Evolutionary conservation across 2,888 invertebrate genomes (phyloP).

Genomic region (Nipponacmea schrenckii): DNA sequence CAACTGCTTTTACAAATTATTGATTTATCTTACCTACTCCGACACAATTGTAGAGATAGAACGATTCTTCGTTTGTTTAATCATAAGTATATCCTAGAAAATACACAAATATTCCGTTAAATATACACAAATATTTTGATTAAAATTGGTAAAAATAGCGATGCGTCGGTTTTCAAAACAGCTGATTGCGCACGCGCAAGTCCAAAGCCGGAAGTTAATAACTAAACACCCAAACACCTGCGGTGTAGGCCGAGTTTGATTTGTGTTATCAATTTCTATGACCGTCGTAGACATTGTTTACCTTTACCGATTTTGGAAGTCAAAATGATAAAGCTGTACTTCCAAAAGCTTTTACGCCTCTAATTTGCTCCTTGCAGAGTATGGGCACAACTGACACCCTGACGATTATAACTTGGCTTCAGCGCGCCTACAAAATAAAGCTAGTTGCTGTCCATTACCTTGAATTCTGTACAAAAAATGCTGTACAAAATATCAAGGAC

Average conservation of each 20-base stretch:
- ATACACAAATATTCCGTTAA: not conserved
- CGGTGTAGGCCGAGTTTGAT: not conserved
- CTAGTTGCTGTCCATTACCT: too few relatives aligned
- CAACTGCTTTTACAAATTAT: not conserved
- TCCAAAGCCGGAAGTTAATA: not conserved
- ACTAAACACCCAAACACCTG: not conserved
- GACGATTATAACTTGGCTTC: too few relatives aligned
- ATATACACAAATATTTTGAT: not conserved
- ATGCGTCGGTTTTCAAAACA: slow-evolving; percentile 2
- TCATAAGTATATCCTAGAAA: not conserved
- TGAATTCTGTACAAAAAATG: too few relatives aligned
- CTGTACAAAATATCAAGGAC: too few relatives aligned
- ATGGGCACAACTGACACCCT: too few relatives aligned
- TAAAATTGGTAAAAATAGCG: not conserved
- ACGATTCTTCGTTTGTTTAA: not conserved
- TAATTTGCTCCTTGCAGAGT: too few relatives aligned
- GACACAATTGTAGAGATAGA: not conserved
- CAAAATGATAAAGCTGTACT: too few relatives aligned
- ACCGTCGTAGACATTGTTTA: too few relatives aligned
- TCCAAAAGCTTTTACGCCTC: too few relatives aligned
- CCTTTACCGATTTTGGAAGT: too few relatives aligned
- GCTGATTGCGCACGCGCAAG: not conserved
- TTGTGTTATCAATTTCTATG: too few relatives aligned
- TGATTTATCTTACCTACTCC: not conserved
- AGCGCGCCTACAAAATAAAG: too few relatives aligned